A percentile compares a stretch with the other conserved stretches of the same genome.
Conservation (phyloP, 2,888 invertebrate species). For the Harmothoe impar region DNA sequence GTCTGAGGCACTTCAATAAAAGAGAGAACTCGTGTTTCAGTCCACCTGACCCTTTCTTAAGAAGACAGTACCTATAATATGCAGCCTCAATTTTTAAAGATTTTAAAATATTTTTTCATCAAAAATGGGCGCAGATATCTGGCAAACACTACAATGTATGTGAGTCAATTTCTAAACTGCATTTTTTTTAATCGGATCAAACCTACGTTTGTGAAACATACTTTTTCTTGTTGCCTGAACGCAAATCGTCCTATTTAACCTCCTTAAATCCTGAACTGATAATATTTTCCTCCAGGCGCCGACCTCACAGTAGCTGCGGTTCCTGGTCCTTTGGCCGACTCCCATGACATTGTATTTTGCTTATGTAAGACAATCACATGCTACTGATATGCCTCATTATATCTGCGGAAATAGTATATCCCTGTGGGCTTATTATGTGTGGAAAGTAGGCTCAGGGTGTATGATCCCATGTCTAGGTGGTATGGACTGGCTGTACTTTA, state of each 20-base stretch:
- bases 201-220: too few relatives aligned
- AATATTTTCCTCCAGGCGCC: not conserved
- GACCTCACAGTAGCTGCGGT: not conserved
- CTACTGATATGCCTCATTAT: not conserved
- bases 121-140: too few relatives aligned
- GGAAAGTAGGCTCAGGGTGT: not conserved
- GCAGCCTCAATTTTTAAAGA: too few relatives aligned
- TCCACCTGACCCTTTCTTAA: too few relatives aligned
- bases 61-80: too few relatives aligned
- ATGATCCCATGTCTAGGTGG: not conserved
- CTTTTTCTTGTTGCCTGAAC: not conserved
- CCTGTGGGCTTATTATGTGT: constrained; percentile 34
- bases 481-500: too few relatives aligned
- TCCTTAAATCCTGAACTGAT: constrained; percentile 14
- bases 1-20: not conserved
- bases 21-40: too few relatives aligned
- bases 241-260: not conserved
- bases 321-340: not conserved
- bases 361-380: constrained; percentile 42
- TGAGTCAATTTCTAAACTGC: too few relatives aligned
- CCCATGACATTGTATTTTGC: not conserved
- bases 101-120: too few relatives aligned
- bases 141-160: too few relatives aligned
- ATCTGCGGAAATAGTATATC: not conserved
- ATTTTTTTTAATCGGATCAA: too few relatives aligned